Evolutionary conservation across 2,797 vertebrate genomes (phyloP).

Genomic region (Cossypha niveicapilla): DNA sequence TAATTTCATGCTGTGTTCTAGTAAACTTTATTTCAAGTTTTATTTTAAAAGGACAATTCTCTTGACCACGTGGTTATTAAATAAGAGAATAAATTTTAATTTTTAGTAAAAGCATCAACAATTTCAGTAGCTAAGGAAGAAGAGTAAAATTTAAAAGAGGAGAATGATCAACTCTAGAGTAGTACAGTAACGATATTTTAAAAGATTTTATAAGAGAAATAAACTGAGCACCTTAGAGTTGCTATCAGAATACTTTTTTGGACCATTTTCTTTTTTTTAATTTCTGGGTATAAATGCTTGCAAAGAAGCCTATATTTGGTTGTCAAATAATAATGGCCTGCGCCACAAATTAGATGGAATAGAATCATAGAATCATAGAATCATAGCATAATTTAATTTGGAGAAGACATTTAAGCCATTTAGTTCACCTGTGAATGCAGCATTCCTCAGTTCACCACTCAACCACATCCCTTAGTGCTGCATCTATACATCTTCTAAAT

Average conservation of each 20-base stretch:
- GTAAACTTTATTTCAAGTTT: conserved; percentile 14
- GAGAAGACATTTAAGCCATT: not conserved
- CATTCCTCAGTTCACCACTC: not conserved
- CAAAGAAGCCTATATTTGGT: not conserved
- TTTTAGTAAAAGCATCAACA: not conserved
- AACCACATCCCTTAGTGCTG: not conserved
- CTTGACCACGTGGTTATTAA: not conserved
- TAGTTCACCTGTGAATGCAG: not conserved
- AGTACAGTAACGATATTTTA: no score
- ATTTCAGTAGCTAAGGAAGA: not conserved
- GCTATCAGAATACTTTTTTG: not conserved
- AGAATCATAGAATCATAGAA: not conserved
- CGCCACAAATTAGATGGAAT: not conserved
- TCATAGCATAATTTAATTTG: not conserved
- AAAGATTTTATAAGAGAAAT: no score
- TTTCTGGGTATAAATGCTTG: not conserved
- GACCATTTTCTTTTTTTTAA: not conserved
- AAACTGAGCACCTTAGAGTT: no score
- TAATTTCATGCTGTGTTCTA: not conserved
- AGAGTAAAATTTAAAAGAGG: not conserved
- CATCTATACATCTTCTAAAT: not conserved
- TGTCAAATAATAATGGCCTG: not conserved
- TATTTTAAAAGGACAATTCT: not conserved
- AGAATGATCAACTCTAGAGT: not conserved
- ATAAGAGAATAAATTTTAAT: not conserved